phyloP scores from a whole-genome alignment of 2,797 vertebrate species.

The Gila robusta region DNA sequence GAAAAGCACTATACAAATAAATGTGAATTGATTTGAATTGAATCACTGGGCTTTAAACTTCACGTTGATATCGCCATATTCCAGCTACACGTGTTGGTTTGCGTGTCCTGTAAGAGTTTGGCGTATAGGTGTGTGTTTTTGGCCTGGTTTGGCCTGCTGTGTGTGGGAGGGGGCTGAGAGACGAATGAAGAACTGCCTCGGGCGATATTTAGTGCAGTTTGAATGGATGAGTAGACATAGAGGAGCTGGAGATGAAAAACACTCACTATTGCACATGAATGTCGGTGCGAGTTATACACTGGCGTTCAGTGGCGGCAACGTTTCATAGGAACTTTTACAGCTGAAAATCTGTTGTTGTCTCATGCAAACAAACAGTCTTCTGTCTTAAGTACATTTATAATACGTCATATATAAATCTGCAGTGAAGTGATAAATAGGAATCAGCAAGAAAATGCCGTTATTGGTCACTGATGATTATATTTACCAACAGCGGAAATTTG shows the following conservation, averaged over 20 bases:
- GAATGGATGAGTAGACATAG: constrained; percentile 80
- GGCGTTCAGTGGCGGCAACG: not conserved
- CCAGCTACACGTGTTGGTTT: not conserved
- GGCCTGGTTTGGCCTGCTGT: not conserved
- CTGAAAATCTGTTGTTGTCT: not conserved
- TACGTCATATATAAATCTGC: not conserved
- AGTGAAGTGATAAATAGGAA: not conserved
- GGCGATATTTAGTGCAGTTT: constrained; percentile 82
- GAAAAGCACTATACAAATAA: no score
- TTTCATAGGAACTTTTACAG: not conserved
- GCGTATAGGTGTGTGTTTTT: constrained; percentile 6
- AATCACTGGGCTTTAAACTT: not conserved
- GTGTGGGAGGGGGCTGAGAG: constrained; percentile 51
- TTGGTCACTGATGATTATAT: constrained; percentile 49
- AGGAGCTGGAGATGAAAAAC: constrained; percentile 67
- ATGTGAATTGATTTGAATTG: no score
- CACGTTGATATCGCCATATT: not conserved
- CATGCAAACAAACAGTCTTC: not conserved
- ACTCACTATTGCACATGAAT: constrained; percentile 57
- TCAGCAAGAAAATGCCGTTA: constrained; percentile 9
- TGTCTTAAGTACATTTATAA: not conserved
- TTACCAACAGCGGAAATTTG: constrained; percentile 19
- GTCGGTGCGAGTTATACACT: not conserved
- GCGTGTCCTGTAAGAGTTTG: not conserved
- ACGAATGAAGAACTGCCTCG: constrained; percentile 69